Conservation (phyloP, 2,113 vertebrate genomes). For the Xenopus tropicalis region UCB_Xtro_10.0 CM004444.2:33051501-33052000, state of each 20-base stretch:
- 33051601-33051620: not conserved
- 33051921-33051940: too few relatives aligned
- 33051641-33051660: conserved; percentile 6
- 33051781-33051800: conserved; percentile 92
- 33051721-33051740: conserved; percentile 91
- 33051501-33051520: not conserved
- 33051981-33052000: too few relatives aligned
- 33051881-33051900: not conserved
- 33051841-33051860: conserved; percentile 63
- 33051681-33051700: conserved; percentile 69
- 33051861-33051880: not conserved
- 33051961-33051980: too few relatives aligned
- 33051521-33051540: not conserved
- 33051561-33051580: not conserved
- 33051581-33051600: not conserved
- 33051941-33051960: not conserved
- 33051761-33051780: conserved; percentile 87
- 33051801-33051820: conserved; percentile 88
- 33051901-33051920: not conserved
- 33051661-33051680: too few relatives aligned
- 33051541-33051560: not conserved
- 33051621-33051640: not conserved
- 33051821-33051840: conserved; percentile 92
- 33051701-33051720: conserved; percentile 86
- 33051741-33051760: conserved; percentile 96